Percentiles rank a stretch among this genome's conserved stretches.
These are phyloP conservation scores for Thaumetopoea pityocampa DNA, from an alignment of 1,140 invertebrate genomes.

Conservation along the genomic window DNA sequence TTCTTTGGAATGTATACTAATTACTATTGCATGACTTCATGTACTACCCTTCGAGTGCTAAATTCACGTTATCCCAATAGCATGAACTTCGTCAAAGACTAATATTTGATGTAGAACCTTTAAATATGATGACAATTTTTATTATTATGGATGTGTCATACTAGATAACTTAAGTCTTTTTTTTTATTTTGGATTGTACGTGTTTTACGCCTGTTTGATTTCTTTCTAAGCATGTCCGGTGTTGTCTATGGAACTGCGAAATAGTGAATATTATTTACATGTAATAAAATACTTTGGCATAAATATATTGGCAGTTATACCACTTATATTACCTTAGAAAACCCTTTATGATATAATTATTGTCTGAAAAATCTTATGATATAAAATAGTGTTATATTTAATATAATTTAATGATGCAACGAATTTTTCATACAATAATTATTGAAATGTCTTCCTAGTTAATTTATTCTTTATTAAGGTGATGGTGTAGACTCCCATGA, in stretches of 20 bases:
- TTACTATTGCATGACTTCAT: conserved; percentile 65
- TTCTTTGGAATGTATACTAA: conserved; percentile 71
- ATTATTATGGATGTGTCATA: conserved; percentile 24
- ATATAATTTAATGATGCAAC: background rate
- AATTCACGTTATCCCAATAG: conserved; percentile 42
- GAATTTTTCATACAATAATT: conserved; percentile 38
- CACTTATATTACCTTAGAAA: conserved; percentile 12
- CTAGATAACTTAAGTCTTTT: conserved; percentile 28
- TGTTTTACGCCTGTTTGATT: conserved; percentile 13
- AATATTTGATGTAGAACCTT: conserved; percentile 17
- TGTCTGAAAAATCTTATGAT: conserved; percentile 31
- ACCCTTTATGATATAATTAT: conserved; percentile 14
- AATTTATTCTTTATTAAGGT: conserved; percentile 34
- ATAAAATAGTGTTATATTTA: background rate
- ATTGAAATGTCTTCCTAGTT: conserved; percentile 5
- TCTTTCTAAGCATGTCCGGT: conserved; percentile 28
- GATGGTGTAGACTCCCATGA: conserved; percentile 49
- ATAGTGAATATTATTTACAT: too few species aligned
- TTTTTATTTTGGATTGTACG: conserved; percentile 22
- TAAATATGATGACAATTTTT: background rate
- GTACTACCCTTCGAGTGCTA: conserved; percentile 49
- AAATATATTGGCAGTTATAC: conserved; percentile 22
- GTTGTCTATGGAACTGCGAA: conserved; percentile 21
- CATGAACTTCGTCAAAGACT: conserved; percentile 39
- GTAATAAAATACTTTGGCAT: too few species aligned